Evolutionary conservation across 2,888 invertebrate genomes (phyloP), one percentile per base, ranked within the genome.

Genomic region (Belgica antarctica): DNA sequence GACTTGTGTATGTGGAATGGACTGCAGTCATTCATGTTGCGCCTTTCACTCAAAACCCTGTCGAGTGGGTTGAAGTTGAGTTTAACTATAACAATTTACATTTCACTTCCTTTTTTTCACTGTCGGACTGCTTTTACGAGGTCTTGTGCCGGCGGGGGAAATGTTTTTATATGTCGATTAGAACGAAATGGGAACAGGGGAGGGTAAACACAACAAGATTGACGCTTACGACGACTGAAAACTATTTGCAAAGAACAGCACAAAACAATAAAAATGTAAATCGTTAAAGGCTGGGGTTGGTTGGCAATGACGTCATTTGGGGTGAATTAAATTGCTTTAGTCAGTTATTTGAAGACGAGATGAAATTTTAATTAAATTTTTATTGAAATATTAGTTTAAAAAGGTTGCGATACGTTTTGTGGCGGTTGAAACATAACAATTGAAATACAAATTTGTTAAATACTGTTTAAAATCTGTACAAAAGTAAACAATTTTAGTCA

Each of bases 141-240:
- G 10, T 22, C 19, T 59, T 12, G n/a, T 10, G 28, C 15, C 27
- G 28, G 28, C 28, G 28, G 15, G 25, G 12, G 25, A 10, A 22
- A 57, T 15, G 27, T 61, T 52, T 31, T 61, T 61, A 27, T 61
- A 15, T 52, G 17, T 19, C 52, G 19, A 52, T 31, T 31, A 41
- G 41, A 41, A 41, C 41, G 41, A 41, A 15, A 15, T n/a, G 15
- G 57, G 24, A 57, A 57, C 12, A 47, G 19, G 15, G 7, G 19
- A 62, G 34, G 19, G 36, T 22, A 62, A 34, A 52, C 10, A 62
- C 22, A 62, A 62, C 2, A 28, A 46, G 46, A 65, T 46, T 65
- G 65, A 46, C 65, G 65, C 41, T 65, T 65, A 65, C 65, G 46
- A 27, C 46, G n/a, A 46, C 65, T 22, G 22, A n/a, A 52, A 52